Evolutionary conservation across 2,113 vertebrate genomes (phyloP), one percentile per base, ranked within the genome.

Genomic region (Terrapene triunguis): DNA sequence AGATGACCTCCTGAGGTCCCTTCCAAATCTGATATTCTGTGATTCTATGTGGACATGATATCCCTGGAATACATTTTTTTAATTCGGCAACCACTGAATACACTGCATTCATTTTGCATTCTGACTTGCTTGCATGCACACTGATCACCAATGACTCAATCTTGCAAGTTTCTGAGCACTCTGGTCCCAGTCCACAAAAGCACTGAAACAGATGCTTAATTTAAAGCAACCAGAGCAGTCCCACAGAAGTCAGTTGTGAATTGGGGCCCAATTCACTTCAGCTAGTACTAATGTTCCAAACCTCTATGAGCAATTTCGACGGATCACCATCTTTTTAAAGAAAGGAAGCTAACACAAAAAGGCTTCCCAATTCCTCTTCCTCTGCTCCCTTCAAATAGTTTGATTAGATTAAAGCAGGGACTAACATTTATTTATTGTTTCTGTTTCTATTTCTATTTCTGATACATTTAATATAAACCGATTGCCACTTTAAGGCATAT

Each of bases 331-430:
- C 19, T 69, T 82, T 54, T 35, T 17, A 6, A 29, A 72, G 44
- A 54, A 10, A 0, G 17, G 14, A 3, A 74, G 38, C 83, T 3
- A 38, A 4, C 10, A 3, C 78, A 78, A 6, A 24, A 4, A 19
- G 5, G 42, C 35, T 91, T 51, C 57, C 27, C 13, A 13, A n/a
- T 65, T 65, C 62, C 6, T 1, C 10, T 44, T 11, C 9, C 10
- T 42, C 38, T 42, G n/a, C 7, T 0, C 1, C 4, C 2, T 13
- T 29, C 32, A 76, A 89, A 92, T 89, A 94, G 92, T 96, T 90
- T 55, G 76, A 69, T 91, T 89, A 93, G 80, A 89, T 95, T 95
- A 84, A 88, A 92, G 1, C 16, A 32, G 74, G 25, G 82, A 29
- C 2, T 3, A 74, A 32, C 14, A 82, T 81, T 92, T 92, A 83